Evolutionary conservation across 2,113 vertebrate genomes (phyloP), one percentile per base, ranked within the genome.

Genomic region (Macroglossus sobrinus): DNA sequence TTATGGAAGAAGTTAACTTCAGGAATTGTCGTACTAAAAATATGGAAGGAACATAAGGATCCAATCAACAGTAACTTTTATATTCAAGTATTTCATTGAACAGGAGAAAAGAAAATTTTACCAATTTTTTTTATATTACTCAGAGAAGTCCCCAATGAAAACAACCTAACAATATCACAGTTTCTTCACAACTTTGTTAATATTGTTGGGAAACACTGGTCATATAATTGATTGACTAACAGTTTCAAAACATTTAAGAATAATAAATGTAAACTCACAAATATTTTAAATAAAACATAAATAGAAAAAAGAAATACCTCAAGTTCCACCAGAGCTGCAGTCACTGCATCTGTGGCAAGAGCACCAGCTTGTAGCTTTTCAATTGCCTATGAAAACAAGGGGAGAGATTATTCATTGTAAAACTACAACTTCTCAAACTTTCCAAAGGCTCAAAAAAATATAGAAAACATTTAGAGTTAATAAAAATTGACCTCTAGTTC

Each of bases 241-340:
- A 85, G 28, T 50, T 91, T 64, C 63, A 90, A 12, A 19, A 64
- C 64, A 94, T 72, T 93, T 93, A 93, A 88, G 78, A 96, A 92
- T 26, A 96, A 92, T 4, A 16, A 75, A 64, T 35, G 75, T 18
- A 94, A 93, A 93, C 10, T 87, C 80, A 89, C 26, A 97, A 80
- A 50, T 92, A 91, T n/a, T 69, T 93, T 92, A 75, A 78, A 50
- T 81, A 92, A 96, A 93, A 74, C 53, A 89, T 45, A 92, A 95
- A 28, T 38, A 97, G 91, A 97, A 88, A 74, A 92, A 98, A 96
- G 33, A 95, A 96, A 75, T 98, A 99, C 99, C 99, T 99, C 99
- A 92, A 99, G 98, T 98, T 99, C 99, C 98, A 99, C 98, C 96
- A 99, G 98, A 84, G 99, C 99, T 95, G 99, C 99, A 96, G 99